These are phyloP conservation scores for Tretioscincus oriximinensis DNA, from an alignment of 2,113 vertebrate genomes.

Conservation along the genomic window DNA sequence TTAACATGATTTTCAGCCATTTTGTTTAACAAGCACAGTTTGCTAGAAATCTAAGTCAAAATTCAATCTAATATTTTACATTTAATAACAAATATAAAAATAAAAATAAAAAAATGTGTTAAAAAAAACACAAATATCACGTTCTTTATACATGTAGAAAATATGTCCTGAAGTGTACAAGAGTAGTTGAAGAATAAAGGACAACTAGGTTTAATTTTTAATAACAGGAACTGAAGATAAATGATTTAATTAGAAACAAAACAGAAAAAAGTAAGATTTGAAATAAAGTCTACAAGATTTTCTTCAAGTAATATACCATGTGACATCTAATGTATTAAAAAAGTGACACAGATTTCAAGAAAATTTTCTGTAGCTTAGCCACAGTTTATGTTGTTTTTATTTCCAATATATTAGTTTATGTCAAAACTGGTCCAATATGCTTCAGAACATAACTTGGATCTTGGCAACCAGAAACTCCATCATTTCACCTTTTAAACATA, in stretches of 20 bases:
- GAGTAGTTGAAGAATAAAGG: background rate
- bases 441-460: background rate
- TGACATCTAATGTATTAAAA: background rate
- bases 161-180: fast-evolving
- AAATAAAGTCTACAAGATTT: background rate
- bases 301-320: background rate
- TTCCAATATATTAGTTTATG: background rate
- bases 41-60: conserved; percentile 42
- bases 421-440: background rate
- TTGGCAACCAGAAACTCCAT: background rate
- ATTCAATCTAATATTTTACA: conserved; percentile 50
- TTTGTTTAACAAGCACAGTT: conserved; percentile 47
- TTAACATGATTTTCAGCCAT: background rate
- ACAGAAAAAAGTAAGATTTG: background rate
- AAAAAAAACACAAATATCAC: conserved; percentile 44
- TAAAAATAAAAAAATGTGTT: too few relatives aligned
- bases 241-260: background rate
- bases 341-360: background rate
- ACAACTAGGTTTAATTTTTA: background rate
- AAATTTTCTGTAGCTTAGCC: background rate
- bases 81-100: conserved; percentile 30
- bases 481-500: fast-evolving
- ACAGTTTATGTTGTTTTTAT: background rate
- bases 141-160: conserved; percentile 17
- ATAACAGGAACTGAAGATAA: background rate